Conservation (phyloP, 2,113 vertebrate genomes). For the Oxyura jamaicensis region DNA sequence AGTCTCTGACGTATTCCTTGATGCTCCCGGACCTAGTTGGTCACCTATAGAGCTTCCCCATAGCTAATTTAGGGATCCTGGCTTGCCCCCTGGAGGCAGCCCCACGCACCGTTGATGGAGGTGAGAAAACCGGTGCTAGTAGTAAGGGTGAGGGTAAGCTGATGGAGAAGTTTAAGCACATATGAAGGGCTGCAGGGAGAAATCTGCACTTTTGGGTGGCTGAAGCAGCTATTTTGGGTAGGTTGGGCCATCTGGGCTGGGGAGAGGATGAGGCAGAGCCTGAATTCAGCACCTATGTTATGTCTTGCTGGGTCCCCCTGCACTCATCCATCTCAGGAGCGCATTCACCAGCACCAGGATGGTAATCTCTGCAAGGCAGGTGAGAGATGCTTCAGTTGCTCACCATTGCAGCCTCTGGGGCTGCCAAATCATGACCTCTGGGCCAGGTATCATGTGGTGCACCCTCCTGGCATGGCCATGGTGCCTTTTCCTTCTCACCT, state of each 20-base stretch:
- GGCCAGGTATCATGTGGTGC: constrained; percentile 9
- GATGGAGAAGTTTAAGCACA: not conserved
- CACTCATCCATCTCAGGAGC: fast-evolving
- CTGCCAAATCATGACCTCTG: not conserved
- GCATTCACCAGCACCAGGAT: not conserved
- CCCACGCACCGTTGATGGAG: not conserved
- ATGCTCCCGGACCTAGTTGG: not conserved
- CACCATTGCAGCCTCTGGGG: not conserved
- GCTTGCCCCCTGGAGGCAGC: constrained; percentile 67
- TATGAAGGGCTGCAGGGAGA: not conserved
- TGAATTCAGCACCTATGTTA: not conserved
- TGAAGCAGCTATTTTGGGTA: not conserved
- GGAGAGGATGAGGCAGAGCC: not conserved
- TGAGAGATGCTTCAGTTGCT: not conserved
- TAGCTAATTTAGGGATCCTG: constrained; percentile 32
- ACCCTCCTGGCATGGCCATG: not conserved
- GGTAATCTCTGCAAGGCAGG: fast-evolving
- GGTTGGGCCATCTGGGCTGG: not conserved
- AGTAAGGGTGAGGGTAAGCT: not conserved
- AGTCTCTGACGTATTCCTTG: fast-evolving
- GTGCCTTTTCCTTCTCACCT: not conserved
- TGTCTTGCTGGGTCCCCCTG: not conserved
- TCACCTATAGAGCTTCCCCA: not conserved
- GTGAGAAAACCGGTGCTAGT: fast-evolving
- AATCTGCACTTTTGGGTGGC: not conserved